Evolutionary conservation across 2,113 vertebrate genomes (phyloP).

Genomic region (Pygoscelis antarcticus): DNA sequence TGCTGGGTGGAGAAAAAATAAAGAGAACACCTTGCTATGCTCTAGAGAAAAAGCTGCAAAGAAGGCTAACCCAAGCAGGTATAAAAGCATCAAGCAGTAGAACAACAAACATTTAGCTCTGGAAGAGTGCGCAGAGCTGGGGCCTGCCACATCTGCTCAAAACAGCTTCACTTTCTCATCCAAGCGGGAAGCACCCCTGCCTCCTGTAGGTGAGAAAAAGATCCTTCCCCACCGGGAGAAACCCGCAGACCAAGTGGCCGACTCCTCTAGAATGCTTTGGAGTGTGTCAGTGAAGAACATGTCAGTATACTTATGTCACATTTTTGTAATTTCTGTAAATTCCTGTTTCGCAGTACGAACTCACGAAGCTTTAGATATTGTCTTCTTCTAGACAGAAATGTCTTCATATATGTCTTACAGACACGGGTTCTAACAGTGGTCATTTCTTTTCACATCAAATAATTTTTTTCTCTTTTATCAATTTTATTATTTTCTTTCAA

Average conservation of each 20-base stretch:
- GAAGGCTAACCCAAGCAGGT: neutral
- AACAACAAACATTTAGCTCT: neutral
- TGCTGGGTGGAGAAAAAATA: neutral
- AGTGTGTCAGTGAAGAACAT: neutral
- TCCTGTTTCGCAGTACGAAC: neutral
- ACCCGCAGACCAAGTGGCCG: fast-evolving
- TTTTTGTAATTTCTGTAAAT: neutral
- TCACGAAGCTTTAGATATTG: neutral
- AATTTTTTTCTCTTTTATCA: neutral
- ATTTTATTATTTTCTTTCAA: neutral
- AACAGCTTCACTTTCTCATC: neutral
- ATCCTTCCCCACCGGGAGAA: neutral
- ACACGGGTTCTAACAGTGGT: neutral
- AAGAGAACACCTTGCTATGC: neutral
- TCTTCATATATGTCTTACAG: neutral
- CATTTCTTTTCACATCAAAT: neutral
- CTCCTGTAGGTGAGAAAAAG: neutral
- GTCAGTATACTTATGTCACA: neutral
- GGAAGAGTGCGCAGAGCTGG: neutral
- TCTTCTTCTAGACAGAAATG: neutral
- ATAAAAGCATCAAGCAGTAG: neutral
- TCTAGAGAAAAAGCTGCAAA: neutral
- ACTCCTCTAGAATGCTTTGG: neutral
- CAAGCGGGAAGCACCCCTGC: neutral
- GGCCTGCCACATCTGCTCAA: neutral